Evolutionary conservation across 1,140 invertebrate genomes (phyloP).

Genomic region (Psilanteris sp.): DNA sequence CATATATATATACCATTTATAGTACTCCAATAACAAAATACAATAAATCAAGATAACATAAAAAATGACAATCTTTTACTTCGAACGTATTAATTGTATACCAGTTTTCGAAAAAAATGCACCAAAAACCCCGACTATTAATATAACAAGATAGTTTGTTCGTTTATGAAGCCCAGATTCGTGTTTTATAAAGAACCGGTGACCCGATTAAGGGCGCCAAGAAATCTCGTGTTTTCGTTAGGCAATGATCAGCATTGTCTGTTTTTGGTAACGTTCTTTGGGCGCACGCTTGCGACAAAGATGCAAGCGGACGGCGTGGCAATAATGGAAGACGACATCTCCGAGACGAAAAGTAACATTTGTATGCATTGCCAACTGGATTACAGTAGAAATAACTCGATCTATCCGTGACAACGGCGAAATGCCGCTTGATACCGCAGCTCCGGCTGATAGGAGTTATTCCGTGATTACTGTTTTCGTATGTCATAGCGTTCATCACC

Average conservation of each 20-base stretch:
- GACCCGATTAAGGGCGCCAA: no score
- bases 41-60: no score
- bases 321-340: conserved; percentile 59
- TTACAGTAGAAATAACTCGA: conserved; percentile 74
- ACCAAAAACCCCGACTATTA: no score
- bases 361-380: conserved; percentile 78
- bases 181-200: no score
- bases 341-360: conserved; percentile 73
- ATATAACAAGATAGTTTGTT: no score
- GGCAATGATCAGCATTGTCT: neutral
- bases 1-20: no score
- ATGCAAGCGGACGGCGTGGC: conserved; percentile 36
- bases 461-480: conserved; percentile 76
- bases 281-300: conserved; percentile 25
- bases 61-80: no score
- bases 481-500: conserved; percentile 57
- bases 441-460: conserved; percentile 66
- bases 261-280: neutral
- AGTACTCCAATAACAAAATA: no score
- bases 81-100: no score
- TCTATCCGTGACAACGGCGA: conserved; percentile 58
- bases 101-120: no score
- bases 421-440: conserved; percentile 39
- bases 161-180: no score
- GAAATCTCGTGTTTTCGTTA: no score